Base-by-base conservation (phyloP, 2,888 invertebrate genomes). In the Drosophila ustulata region DNA sequence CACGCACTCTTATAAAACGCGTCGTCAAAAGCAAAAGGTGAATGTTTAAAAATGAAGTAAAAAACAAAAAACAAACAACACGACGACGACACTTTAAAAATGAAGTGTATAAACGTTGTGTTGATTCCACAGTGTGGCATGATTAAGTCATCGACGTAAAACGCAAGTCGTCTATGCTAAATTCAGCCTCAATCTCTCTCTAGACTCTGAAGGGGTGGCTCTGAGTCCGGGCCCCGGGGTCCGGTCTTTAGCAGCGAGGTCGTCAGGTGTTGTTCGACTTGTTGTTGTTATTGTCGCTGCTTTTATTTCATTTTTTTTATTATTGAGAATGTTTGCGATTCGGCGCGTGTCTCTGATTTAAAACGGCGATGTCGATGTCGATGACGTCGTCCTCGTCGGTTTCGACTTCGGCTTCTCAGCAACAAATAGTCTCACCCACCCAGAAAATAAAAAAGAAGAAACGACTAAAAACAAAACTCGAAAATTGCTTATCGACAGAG, bases 21-120 rank as follows among this genome's bases (percentile, higher is more conserved):
- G 87, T 90, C 89, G 90, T 90, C 78, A 77, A 72, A 80, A 89
- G 78, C 80, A 89, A 88, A 75, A 89, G 90, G 89, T 81, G 83
- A 82, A 85, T 88, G 76, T 70, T 78, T 71, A 59, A 51, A 13
- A 41, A 41, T 3, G 4, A 34, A 34, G 4, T 11, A 11, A 11
- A 11, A 1, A 30, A 11, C 2, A 37, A 37, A 37, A 37, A 37
- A n/a, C 37, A 37, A 37, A 34, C n/a, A n/a, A 34, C n/a, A 47
- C 30, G 55, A 32, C 25, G 45, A 32, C n/a, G 58, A 45, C 66
- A 71, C 66, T 68, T 57, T 28, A 18, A 47, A 56, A 34, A 50
- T n/a, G n/a, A 37, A 37, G 37, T 37, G 37, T 37, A 6, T 50
- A n/a, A 46, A 37, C 18, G 9, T 57, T 37, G n/a, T 45, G 37